phyloP scores from a whole-genome alignment of 2,113 vertebrate species.

The Hyperoodon ampullatus region DNA sequence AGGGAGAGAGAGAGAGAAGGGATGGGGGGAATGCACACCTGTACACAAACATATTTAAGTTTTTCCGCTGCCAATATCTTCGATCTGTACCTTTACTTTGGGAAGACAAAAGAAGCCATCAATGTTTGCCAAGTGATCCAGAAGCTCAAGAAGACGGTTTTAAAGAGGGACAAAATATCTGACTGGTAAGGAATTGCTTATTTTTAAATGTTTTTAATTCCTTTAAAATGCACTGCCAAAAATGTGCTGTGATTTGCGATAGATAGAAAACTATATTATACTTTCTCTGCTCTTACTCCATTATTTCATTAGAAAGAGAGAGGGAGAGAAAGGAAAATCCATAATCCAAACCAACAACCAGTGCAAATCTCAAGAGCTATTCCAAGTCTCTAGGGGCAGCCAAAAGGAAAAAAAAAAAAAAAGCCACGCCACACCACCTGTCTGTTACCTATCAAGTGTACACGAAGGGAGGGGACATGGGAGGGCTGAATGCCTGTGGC shows the following conservation, averaged over 20 bases:
- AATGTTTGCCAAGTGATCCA: neutral
- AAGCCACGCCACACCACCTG: neutral
- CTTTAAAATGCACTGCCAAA: slow-evolving; percentile 20
- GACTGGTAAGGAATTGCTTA: neutral
- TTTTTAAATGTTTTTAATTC: neutral
- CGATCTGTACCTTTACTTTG: neutral
- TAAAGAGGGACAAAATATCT: neutral
- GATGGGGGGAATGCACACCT: accelerated
- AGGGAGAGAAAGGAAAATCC: neutral
- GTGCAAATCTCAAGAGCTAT: slow-evolving; percentile 57
- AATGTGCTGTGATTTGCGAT: neutral
- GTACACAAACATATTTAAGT: neutral
- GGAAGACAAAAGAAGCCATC: neutral
- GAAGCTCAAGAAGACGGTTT: slow-evolving; percentile 30
- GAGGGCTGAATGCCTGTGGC: neutral
- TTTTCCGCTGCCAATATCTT: neutral
- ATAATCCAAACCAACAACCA: slow-evolving; percentile 46
- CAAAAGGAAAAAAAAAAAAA: neutral
- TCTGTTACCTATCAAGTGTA: slow-evolving; percentile 41
- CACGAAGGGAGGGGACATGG: neutral
- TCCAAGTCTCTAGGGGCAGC: slow-evolving; percentile 34
- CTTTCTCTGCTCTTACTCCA: neutral
- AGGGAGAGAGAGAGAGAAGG: neutral
- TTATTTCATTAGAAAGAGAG: neutral
- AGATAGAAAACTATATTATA: neutral